Evolutionary conservation across 2,888 invertebrate species (phyloP), one percentile per base, ranked within the genome.

Genomic region (Fragum whitleyi): DNA sequence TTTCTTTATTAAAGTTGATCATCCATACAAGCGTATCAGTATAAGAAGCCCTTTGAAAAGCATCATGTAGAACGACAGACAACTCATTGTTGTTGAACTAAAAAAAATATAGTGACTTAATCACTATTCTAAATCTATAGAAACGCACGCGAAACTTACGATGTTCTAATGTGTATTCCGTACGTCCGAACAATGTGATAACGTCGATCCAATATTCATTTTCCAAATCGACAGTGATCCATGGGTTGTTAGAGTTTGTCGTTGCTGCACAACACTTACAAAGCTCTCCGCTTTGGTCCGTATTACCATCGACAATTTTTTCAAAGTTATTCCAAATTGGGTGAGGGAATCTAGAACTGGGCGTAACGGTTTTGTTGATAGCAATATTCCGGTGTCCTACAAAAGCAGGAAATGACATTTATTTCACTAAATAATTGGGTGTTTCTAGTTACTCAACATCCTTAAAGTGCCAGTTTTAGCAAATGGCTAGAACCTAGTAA

Each of bases 341-440:
- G 6, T 21, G 16, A 6, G 14, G 14, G 23, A 21, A 6, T 6
- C 6, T 23, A 6, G 57, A 21, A 6, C 26, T 57, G 2, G 57
- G 5, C 6, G 57, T 57, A 23, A 57, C 23, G 23, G 57, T 57
- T 23, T 57, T 57, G 23, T 57, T 57, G 14, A 57, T 5, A 23
- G 57, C 57, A 57, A 57, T 23, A 57, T 57, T 57, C 14, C 51
- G 51, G n/a, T 16, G 51, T 51, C 14, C 51, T 51, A 36, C 32
- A 36, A 36, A 36, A 6, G 32, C 9, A 36, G 32, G 9, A 36
- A 36, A 6, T 36, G 32, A 36, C 32, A n/a, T n/a, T n/a, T n/a
- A n/a, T n/a, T n/a, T n/a, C n/a, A n/a, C n/a, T n/a, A n/a, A n/a
- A n/a, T n/a, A n/a, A n/a, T n/a, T n/a, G n/a, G n/a, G n/a, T n/a